Evolutionary conservation across 2,888 invertebrate genomes (phyloP).

Genomic region (Hypomecis punctinalis): DNA sequence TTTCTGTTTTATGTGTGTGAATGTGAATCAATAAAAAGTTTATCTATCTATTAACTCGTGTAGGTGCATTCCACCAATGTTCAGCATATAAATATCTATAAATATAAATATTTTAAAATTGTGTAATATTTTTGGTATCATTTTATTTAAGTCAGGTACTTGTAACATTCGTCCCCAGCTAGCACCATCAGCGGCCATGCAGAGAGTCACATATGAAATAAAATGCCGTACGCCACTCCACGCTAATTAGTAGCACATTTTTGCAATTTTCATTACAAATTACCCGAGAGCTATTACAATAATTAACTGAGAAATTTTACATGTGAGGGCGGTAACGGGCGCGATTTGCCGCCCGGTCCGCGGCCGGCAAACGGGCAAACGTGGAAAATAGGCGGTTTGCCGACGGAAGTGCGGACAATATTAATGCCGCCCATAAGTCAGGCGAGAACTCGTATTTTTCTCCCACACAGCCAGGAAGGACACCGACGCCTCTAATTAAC

Average conservation of each 20-base stretch:
- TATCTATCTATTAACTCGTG: too few relatives aligned
- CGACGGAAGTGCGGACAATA: conserved; percentile 77
- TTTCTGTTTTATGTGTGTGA: too few relatives aligned
- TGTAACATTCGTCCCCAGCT: not conserved
- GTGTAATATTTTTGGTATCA: too few relatives aligned
- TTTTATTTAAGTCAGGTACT: not conserved
- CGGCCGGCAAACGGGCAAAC: conserved; percentile 52
- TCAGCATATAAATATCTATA: too few relatives aligned
- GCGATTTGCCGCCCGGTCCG: conserved; percentile 35
- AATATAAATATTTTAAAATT: too few relatives aligned
- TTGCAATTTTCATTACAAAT: conserved; percentile 39
- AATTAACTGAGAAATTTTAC: conserved; percentile 45
- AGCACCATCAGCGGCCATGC: not conserved
- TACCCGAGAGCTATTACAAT: conserved; percentile 38
- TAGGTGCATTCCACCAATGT: too few relatives aligned
- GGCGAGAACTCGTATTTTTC: conserved; percentile 71
- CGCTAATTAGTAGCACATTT: conserved; percentile 23
- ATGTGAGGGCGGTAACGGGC: conserved; percentile 33
- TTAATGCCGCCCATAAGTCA: conserved; percentile 80
- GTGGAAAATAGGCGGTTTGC: conserved; percentile 65
- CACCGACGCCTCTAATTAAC: conserved; percentile 80
- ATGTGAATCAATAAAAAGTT: too few relatives aligned
- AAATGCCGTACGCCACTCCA: not conserved
- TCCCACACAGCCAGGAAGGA: conserved; percentile 72
- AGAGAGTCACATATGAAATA: not conserved